Evolutionary conservation across 2,113 vertebrate genomes (phyloP).

Genomic region (Cryptomyrus ogoouensis): DNA sequence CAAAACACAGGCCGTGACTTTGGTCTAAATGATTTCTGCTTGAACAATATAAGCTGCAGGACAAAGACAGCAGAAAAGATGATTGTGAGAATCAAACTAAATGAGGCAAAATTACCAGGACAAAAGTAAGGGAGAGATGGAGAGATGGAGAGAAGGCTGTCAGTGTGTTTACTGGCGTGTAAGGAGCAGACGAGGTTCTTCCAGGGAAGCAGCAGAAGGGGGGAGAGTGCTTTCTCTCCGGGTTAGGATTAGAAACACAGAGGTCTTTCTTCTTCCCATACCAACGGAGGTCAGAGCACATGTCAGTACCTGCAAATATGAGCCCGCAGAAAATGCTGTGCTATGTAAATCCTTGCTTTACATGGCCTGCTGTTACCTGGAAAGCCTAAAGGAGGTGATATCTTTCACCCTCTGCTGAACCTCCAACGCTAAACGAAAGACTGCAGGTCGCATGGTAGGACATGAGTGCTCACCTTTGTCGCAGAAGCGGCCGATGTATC

Average conservation of each 20-base stretch:
- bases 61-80: not conserved
- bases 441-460: not conserved
- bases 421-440: not conserved
- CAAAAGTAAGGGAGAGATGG: not conserved
- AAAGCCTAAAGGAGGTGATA: not conserved
- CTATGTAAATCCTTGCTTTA: not conserved
- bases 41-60: not conserved
- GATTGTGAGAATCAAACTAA: constrained; percentile 11
- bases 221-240: no score
- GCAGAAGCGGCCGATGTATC: constrained; percentile 84
- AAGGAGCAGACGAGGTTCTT: not conserved
- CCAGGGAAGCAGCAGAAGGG: not conserved
- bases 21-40: constrained; percentile 12
- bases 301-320: not conserved
- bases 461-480: constrained; percentile 81
- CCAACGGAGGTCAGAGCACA: not conserved
- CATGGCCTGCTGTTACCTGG: not conserved
- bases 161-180: not conserved
- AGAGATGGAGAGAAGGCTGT: not conserved
- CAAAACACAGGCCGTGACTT: not conserved
- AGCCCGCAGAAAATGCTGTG: not conserved
- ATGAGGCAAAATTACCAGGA: not conserved
- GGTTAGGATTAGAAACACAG: not conserved
- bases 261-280: not conserved
- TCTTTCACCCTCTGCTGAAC: not conserved